A percentile compares a stretch with the other conserved stretches of the same genome.
These are phyloP conservation scores for Halichondria panicea DNA, from an alignment of 37 sponge, comb jelly and placozoan species.

Conservation along the genomic window DNA sequence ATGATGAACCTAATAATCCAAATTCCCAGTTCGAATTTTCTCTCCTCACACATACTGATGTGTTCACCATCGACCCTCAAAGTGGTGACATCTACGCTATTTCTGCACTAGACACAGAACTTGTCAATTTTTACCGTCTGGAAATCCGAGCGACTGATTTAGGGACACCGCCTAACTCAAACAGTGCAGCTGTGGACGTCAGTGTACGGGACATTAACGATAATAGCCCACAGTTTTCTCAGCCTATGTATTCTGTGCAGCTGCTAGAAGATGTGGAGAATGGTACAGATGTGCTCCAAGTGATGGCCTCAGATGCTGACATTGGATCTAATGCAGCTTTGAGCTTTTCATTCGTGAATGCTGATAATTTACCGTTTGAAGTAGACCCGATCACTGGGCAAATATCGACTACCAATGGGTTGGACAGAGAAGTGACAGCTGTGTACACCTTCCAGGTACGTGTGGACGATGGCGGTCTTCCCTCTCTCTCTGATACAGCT, in stretches of 20 bases:
- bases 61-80: conserved; percentile 25
- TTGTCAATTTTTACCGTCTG: background rate
- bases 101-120: conserved; percentile 27
- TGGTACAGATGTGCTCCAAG: conserved; percentile 12
- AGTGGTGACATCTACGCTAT: conserved; percentile 27
- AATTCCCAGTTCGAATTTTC: conserved; percentile 26
- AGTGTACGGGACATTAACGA: conserved; percentile 51
- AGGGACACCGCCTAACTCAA: conserved; percentile 28
- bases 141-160: conserved; percentile 32
- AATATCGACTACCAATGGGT: background rate
- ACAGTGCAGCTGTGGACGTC: conserved; percentile 8
- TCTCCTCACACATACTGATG: background rate
- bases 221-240: conserved; percentile 16
- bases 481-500: background rate
- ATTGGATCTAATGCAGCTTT: conserved; percentile 9
- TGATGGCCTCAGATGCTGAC: conserved; percentile 33
- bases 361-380: background rate
- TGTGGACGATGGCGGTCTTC: conserved; percentile 21
- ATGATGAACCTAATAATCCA: conserved; percentile 14
- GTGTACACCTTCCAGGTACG: conserved; percentile 18
- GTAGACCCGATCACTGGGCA: conserved; percentile 33
- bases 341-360: background rate
- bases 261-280: background rate
- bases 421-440: conserved; percentile 32
- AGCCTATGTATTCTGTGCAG: background rate